These are phyloP conservation scores for Pygathrix nemaeus DNA, from an alignment of 2,113 vertebrate species.

Conservation along the genomic window DNA sequence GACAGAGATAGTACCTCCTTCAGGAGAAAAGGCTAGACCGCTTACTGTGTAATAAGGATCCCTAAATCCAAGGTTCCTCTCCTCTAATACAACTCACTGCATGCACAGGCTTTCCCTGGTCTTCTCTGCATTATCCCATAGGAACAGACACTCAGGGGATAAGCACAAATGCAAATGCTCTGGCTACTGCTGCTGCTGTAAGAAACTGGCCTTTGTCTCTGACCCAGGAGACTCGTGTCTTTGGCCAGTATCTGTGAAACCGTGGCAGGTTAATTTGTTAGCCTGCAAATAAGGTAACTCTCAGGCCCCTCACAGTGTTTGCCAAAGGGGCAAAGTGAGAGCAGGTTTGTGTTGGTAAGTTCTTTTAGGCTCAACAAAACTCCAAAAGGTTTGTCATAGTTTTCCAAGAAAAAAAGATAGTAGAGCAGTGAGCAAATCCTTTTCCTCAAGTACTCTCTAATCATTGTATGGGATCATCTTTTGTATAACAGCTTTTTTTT, in stretches of 20 bases:
- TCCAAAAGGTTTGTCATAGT: not conserved
- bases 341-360: not conserved
- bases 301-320: not conserved
- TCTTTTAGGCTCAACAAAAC: not conserved
- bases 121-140: not conserved
- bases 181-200: not conserved
- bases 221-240: not conserved
- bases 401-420: not conserved
- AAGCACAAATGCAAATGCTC: not conserved
- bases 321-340: not conserved
- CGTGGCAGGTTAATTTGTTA: not conserved
- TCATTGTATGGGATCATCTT: not conserved
- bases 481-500: not conserved
- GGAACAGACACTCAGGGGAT: not conserved
- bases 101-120: not conserved
- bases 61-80: not conserved
- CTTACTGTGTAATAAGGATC: not conserved
- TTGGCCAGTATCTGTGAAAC: not conserved
- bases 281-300: not conserved
- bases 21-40: not conserved
- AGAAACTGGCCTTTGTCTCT: not conserved
- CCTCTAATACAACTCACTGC: not conserved
- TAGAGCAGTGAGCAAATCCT: not conserved
- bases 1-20: not conserved
- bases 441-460: constrained; percentile 15